Conservation (phyloP, 2,888 invertebrate species). For the Calameuta pallipes region DNA sequence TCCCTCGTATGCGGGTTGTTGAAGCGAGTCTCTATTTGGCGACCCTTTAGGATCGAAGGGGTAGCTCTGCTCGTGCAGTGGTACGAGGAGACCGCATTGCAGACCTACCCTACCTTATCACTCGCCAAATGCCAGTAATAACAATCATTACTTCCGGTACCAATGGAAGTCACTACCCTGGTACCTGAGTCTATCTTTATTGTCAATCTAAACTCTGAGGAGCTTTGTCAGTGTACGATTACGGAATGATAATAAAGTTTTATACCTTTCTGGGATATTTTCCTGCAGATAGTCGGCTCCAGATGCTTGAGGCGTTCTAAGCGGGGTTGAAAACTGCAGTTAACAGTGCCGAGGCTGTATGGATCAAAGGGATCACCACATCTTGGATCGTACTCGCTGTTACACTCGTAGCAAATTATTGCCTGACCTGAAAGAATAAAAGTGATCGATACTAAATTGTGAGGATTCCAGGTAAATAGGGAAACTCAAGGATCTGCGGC, state of each 20-base stretch:
- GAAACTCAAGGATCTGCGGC: background rate
- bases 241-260: background rate
- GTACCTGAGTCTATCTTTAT: too few species aligned
- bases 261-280: conserved; percentile 83
- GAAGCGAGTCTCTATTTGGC: background rate
- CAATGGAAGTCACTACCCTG: background rate
- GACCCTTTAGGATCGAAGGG: conserved; percentile 15
- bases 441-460: background rate
- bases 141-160: background rate
- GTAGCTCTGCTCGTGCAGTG: conserved; percentile 14
- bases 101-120: conserved; percentile 20
- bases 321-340: conserved; percentile 81
- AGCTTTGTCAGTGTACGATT: background rate
- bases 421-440: conserved; percentile 67
- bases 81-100: conserved; percentile 41
- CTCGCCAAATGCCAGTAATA: conserved; percentile 1
- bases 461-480: background rate
- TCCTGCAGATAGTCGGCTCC: conserved; percentile 81
- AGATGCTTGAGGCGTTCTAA: conserved; percentile 75
- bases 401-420: conserved; percentile 89
- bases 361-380: conserved; percentile 91
- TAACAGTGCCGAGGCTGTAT: conserved; percentile 84
- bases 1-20: background rate
- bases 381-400: conserved; percentile 89
- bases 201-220: too few species aligned